phyloP scores from a whole-genome alignment of 1,140 invertebrate genomes.

The Penaeus vannamei region DNA sequence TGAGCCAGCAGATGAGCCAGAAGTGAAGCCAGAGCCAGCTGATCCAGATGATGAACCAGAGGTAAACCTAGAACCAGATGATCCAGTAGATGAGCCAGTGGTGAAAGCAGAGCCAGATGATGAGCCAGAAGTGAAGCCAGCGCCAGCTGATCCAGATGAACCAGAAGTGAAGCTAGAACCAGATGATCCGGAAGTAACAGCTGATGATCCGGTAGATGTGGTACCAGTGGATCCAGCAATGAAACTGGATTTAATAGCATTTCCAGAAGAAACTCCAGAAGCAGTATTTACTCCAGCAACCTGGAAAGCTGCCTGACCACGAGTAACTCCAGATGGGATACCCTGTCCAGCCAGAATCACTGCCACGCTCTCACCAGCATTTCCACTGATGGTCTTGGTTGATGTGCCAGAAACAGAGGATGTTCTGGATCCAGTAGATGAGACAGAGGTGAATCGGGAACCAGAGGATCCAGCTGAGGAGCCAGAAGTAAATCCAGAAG shows the following conservation, averaged over 20 bases:
- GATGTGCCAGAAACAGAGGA: too few species aligned
- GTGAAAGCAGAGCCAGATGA: not conserved
- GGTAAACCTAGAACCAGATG: not conserved
- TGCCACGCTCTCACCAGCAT: slow-evolving; percentile 2
- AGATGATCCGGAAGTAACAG: not conserved
- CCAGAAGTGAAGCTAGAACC: not conserved
- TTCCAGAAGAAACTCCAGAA: not conserved
- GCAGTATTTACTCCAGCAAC: not conserved
- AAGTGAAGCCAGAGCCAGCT: not conserved
- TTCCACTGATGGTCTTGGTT: not conserved
- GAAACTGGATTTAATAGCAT: not conserved
- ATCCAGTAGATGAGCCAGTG: not conserved
- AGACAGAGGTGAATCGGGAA: too few species aligned
- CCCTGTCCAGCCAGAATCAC: slow-evolving; percentile 34
- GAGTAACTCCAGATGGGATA: not conserved
- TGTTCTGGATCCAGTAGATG: too few species aligned
- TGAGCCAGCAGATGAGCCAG: not conserved
- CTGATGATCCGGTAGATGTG: not conserved
- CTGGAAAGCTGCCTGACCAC: slow-evolving; percentile 17
- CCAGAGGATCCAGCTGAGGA: not conserved
- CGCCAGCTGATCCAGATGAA: not conserved
- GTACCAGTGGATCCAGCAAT: not conserved
- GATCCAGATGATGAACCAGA: not conserved
- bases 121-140: not conserved
- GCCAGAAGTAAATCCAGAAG: not conserved